Percentiles rank a stretch among this genome's conserved stretches.
phyloP scores from a whole-genome alignment of 1,140 invertebrate genomes.

The Drosophila pseudoananassae region DNA sequence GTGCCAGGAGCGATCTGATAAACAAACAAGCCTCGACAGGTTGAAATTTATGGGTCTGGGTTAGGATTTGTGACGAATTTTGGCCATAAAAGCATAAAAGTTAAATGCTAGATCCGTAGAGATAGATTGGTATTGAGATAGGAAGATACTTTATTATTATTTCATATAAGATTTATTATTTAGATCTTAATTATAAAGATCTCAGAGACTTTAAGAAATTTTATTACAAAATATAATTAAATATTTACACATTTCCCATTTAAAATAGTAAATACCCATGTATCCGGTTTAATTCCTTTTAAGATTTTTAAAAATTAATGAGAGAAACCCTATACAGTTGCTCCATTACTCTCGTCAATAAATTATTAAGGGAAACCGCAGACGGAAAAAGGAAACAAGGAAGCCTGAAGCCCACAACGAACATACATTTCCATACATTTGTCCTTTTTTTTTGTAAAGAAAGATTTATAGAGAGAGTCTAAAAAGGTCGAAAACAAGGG shows the following conservation, averaged over 20 bases:
- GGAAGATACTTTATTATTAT: no score
- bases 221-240: no score
- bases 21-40: not conserved
- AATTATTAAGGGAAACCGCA: conserved; percentile 14
- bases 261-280: no score
- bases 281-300: not conserved
- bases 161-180: no score
- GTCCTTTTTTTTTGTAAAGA: conserved; percentile 2
- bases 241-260: no score
- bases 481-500: conserved; percentile 11
- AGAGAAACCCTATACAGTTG: conserved; percentile 6
- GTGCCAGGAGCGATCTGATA: conserved; percentile 30
- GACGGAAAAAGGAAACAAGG: conserved; percentile 7
- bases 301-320: not conserved
- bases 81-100: no score
- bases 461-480: not conserved
- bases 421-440: conserved; percentile 6
- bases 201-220: no score
- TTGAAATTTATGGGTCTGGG: conserved; percentile 11
- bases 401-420: not conserved
- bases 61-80: conserved; percentile 4
- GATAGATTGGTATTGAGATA: no score
- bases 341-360: not conserved
- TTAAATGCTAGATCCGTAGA: no score
- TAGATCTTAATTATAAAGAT: no score